Conservation (phyloP, 2,797 vertebrate species). For the Alosa sapidissima region DNA sequence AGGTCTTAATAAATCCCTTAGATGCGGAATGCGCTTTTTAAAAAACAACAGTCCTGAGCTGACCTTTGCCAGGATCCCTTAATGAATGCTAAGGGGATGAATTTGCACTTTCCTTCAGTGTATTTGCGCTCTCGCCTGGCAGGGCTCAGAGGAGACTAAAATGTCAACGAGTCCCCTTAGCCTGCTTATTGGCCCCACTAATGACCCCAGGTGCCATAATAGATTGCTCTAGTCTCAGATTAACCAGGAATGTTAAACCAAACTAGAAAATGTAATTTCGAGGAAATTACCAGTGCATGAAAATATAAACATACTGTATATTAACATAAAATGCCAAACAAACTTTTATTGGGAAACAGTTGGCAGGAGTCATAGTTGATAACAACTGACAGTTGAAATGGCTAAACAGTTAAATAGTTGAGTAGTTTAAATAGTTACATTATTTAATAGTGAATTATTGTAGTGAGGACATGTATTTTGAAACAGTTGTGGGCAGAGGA, state of each 20-base stretch:
- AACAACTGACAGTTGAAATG: no score
- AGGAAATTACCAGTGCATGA: no score
- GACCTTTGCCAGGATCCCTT: constrained; percentile 61
- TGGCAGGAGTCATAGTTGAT: no score
- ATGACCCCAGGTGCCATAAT: constrained; percentile 35
- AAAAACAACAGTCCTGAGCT: constrained; percentile 47
- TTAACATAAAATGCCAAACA: no score
- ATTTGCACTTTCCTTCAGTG: constrained; percentile 3
- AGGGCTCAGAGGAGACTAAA: constrained; percentile 56
- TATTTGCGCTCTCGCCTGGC: constrained; percentile 32
- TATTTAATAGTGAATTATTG: no score
- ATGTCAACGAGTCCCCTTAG: constrained; percentile 65
- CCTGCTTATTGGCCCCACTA: constrained; percentile 36
- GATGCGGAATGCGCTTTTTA: constrained; percentile 43
- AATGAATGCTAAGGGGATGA: constrained; percentile 54
- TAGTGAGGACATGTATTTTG: no score
- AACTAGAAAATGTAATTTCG: background rate
- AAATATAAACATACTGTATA: no score
- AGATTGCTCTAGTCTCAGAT: background rate
- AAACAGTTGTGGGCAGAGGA: no score
- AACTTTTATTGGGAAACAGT: no score
- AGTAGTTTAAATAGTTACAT: no score
- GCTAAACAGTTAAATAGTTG: no score
- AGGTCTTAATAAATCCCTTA: constrained; percentile 60
- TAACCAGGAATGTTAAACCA: background rate